Percentiles rank a stretch among this genome's conserved stretches.
Evolutionary conservation across 2,888 invertebrate genomes (phyloP).

Genomic region (Morpho achilles): DNA sequence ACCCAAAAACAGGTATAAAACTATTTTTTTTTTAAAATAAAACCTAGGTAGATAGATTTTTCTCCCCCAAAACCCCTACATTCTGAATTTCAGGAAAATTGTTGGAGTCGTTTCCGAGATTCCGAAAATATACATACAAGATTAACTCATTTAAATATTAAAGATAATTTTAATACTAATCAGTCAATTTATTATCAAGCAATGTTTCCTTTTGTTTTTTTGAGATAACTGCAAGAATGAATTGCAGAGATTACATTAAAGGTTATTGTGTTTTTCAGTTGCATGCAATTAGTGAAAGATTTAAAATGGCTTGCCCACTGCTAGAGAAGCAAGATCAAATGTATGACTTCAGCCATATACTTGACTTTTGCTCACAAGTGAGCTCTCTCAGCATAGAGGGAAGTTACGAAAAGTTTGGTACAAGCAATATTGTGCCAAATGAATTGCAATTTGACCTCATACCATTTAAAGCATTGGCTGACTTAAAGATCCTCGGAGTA

Average conservation of each 20-base stretch:
- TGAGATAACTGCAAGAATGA: too few relatives aligned
- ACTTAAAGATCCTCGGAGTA: constrained; percentile 84
- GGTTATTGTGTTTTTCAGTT: constrained; percentile 79
- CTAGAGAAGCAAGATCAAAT: constrained; percentile 87
- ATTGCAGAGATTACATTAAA: neutral
- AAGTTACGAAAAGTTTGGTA: constrained; percentile 82
- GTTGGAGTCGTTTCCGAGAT: too few relatives aligned
- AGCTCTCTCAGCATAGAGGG: constrained; percentile 84
- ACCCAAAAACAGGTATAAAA: too few relatives aligned
- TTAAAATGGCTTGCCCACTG: constrained; percentile 91
- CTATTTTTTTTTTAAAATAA: too few relatives aligned
- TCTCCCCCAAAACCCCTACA: too few relatives aligned
- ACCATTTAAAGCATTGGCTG: constrained; percentile 88
- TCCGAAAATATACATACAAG: too few relatives aligned
- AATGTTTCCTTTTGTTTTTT: too few relatives aligned
- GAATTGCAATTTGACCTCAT: constrained; percentile 88
- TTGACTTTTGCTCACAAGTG: constrained; percentile 92
- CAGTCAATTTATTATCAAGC: too few relatives aligned
- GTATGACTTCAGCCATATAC: constrained; percentile 93
- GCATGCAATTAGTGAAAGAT: constrained; percentile 92
- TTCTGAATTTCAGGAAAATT: too few relatives aligned
- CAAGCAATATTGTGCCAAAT: constrained; percentile 92
- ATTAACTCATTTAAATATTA: too few relatives aligned
- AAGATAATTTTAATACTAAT: too few relatives aligned
- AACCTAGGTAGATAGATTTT: too few relatives aligned